A percentile compares a stretch with the other conserved stretches of the same genome.
Conservation (phyloP, 2,797 vertebrate genomes). For the Dendrocincla fuliginosa region DNA sequence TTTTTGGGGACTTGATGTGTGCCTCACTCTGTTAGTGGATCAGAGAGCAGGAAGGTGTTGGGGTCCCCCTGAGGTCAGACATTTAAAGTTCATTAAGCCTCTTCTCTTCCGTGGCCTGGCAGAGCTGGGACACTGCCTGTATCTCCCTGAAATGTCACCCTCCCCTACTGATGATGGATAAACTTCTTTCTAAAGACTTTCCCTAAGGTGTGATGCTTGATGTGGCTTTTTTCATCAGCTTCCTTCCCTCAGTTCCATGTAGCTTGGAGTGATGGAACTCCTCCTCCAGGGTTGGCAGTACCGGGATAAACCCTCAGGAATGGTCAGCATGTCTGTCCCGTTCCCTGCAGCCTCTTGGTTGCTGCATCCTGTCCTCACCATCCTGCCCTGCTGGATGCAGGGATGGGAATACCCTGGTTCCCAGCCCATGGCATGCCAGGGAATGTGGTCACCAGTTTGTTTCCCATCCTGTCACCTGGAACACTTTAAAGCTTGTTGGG, state of each 20-base stretch:
- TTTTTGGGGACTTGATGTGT: rapidly evolving
- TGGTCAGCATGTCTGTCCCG: neutral
- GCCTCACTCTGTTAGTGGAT: neutral
- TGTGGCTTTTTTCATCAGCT: rapidly evolving
- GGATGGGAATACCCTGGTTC: neutral
- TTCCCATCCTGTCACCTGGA: neutral
- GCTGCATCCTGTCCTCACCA: neutral
- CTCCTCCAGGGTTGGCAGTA: rapidly evolving
- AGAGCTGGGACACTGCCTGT: neutral
- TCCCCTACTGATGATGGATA: neutral
- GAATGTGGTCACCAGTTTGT: neutral
- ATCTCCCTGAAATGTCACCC: neutral
- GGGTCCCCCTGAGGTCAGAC: neutral
- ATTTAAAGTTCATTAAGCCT: neutral
- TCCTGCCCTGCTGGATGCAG: neutral
- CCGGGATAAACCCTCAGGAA: neutral
- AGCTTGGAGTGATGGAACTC: neutral
- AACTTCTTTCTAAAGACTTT: neutral
- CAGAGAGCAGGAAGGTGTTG: neutral
- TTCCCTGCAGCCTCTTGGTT: neutral
- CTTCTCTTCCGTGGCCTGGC: rapidly evolving
- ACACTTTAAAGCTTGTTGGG: neutral
- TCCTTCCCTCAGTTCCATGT: rapidly evolving
- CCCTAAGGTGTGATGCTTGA: neutral
- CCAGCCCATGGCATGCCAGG: neutral